phyloP scores from a whole-genome alignment of 2,797 vertebrate species.

The Pampus argenteus region DNA sequence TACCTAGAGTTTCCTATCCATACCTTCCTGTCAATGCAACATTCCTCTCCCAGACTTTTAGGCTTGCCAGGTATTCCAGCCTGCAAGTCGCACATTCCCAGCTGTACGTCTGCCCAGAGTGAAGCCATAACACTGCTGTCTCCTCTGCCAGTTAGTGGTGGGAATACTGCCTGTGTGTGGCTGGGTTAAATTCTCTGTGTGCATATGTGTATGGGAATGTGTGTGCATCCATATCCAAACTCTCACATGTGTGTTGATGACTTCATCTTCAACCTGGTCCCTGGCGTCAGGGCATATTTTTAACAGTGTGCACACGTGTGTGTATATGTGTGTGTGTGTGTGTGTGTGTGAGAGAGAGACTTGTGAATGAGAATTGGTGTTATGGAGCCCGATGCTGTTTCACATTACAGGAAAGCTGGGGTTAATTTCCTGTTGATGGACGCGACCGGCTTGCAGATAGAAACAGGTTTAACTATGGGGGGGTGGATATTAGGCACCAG shows the following conservation, averaged over 20 bases:
- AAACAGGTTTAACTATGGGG: slow-evolving; percentile 55
- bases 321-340: slow-evolving; percentile 20
- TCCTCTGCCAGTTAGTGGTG: slow-evolving; percentile 56
- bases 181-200: slow-evolving; percentile 29
- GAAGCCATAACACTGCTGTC: slow-evolving; percentile 76
- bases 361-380: slow-evolving; percentile 60
- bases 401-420: slow-evolving; percentile 75
- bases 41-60: slow-evolving; percentile 67
- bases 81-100: slow-evolving; percentile 74
- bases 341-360: slow-evolving; percentile 33
- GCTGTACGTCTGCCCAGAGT: slow-evolving; percentile 71
- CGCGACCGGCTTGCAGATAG: slow-evolving; percentile 47
- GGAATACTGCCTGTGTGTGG: slow-evolving; percentile 61
- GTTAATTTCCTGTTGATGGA: slow-evolving; percentile 80
- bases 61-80: slow-evolving; percentile 69
- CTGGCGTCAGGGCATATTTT: slow-evolving; percentile 69
- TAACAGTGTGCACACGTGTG: slow-evolving; percentile 42
- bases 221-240: slow-evolving; percentile 40
- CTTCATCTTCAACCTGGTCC: slow-evolving; percentile 70
- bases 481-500: slow-evolving; percentile 53
- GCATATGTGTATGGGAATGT: slow-evolving; percentile 14
- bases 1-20: slow-evolving; percentile 51
- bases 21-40: slow-evolving; percentile 68
- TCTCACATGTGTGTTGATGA: slow-evolving; percentile 63
- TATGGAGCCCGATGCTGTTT: slow-evolving; percentile 69